Evolutionary conservation across 2,113 vertebrate genomes (phyloP), one percentile per base, ranked within the genome.

Genomic region (Anguilla rostrata): DNA sequence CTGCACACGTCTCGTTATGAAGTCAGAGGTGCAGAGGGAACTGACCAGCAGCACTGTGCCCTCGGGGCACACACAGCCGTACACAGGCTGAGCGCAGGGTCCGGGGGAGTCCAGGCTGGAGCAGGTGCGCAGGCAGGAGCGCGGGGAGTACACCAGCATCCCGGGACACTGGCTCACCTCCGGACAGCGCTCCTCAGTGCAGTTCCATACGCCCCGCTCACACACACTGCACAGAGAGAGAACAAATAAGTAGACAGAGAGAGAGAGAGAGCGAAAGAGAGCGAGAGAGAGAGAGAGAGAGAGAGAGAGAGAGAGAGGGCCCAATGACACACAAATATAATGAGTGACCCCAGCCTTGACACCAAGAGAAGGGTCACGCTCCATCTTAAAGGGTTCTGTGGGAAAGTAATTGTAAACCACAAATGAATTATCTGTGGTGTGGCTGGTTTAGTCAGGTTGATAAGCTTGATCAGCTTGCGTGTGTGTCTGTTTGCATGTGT

Each of bases 101-200:
- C 81, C 75, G 9, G 88, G 79, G 29, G 89, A 41, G 7, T 93
- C 90, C 46, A 94, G 84, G 16, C 90, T 94, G 81, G 96, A 95
- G 49, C 98, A 98, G 89, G 96, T 97, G 82, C 94, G 94, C 78
- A 98, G 93, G 91, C 97, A 99, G 89, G 96, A 95, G 0, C 92
- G 95, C 0, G 95, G 95, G 0, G 92, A 89, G 5, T 95, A 96
- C 82, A 97, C 15, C 79, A 98, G 93, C 18, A 93, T 95, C 0
- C 92, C 92, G 0, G 97, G 98, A 84, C 97, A 99, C 78, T 87
- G 90, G 1, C 90, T 93, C 11, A 90, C 81, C 3, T 90, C 85
- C 6, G 94, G 91, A 57, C 97, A 99, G 84, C 0, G 88, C 3
- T 49, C 60, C 2, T 93, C 87, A 0, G 94, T 92, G 91, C 98